Evolutionary conservation across 2,113 vertebrate genomes (phyloP).

Genomic region (Bufo gargarizans): DNA sequence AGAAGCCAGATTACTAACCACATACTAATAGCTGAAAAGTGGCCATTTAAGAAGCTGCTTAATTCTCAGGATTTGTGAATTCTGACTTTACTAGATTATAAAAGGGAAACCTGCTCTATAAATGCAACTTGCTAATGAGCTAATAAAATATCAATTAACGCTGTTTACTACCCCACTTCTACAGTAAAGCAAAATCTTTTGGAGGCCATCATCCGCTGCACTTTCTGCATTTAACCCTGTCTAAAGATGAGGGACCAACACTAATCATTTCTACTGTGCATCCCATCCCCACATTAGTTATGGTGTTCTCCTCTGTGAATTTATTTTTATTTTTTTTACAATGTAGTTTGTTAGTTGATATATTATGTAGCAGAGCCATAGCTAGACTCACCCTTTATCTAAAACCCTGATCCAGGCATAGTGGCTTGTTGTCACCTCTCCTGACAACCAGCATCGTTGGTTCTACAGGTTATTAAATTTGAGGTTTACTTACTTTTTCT

Average conservation of each 20-base stretch:
- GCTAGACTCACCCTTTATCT: too few relatives aligned
- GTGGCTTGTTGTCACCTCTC: too few relatives aligned
- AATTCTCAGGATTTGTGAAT: neutral
- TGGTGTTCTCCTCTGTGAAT: neutral
- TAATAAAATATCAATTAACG: constrained; percentile 44
- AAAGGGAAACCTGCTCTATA: constrained; percentile 29
- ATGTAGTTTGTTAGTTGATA: neutral
- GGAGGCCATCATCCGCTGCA: neutral
- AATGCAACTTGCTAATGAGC: constrained; percentile 39
- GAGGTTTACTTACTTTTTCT: too few relatives aligned
- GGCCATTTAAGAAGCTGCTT: neutral
- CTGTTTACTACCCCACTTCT: constrained; percentile 15
- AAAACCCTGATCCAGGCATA: too few relatives aligned
- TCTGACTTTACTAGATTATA: constrained; percentile 26
- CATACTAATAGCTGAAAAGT: neutral
- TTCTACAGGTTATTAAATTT: too few relatives aligned
- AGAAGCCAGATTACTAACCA: neutral
- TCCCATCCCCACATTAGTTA: neutral
- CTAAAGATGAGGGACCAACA: neutral
- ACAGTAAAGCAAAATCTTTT: neutral
- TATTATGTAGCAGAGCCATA: too few relatives aligned
- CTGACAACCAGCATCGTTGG: too few relatives aligned
- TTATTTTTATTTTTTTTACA: neutral
- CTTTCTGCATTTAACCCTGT: neutral
- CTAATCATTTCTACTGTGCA: neutral